Conservation (phyloP, 2,113 vertebrate genomes). For the Pimephales promelas region DNA sequence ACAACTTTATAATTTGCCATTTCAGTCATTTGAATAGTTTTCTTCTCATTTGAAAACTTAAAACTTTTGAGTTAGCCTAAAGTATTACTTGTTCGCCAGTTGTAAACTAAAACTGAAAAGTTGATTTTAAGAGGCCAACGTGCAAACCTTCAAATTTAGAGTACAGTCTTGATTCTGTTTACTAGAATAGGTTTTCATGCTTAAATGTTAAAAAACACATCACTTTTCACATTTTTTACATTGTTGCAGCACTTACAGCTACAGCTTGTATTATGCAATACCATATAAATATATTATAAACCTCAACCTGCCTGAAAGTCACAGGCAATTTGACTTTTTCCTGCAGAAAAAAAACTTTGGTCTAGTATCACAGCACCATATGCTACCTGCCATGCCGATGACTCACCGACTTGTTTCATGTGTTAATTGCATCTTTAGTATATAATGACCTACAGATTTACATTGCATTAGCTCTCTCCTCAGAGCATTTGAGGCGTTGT, state of each 20-base stretch:
- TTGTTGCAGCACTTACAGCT: too few relatives aligned
- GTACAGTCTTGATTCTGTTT: too few relatives aligned
- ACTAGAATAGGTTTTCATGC: too few relatives aligned
- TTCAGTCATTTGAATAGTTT: constrained; percentile 27
- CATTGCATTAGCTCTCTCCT: constrained; percentile 30
- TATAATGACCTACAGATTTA: constrained; percentile 22
- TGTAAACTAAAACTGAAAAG: background rate
- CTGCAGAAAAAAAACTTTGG: background rate
- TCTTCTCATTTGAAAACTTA: constrained; percentile 18
- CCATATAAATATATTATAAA: too few relatives aligned
- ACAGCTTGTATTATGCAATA: too few relatives aligned
- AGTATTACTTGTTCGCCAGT: constrained; percentile 1
- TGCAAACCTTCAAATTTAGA: background rate
- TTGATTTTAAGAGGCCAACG: background rate
- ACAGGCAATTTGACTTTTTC: background rate
- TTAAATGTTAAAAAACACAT: too few relatives aligned
- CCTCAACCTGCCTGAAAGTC: background rate
- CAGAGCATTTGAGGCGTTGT: background rate
- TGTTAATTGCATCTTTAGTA: constrained; percentile 49
- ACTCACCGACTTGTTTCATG: constrained; percentile 30
- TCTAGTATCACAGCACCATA: constrained; percentile 10
- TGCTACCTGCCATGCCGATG: constrained; percentile 25
- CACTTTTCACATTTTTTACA: too few relatives aligned
- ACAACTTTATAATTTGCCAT: constrained; percentile 34
- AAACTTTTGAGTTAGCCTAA: constrained; percentile 3